Base-by-base conservation (phyloP, 2,888 invertebrate genomes). In the Aradus depressus region DNA sequence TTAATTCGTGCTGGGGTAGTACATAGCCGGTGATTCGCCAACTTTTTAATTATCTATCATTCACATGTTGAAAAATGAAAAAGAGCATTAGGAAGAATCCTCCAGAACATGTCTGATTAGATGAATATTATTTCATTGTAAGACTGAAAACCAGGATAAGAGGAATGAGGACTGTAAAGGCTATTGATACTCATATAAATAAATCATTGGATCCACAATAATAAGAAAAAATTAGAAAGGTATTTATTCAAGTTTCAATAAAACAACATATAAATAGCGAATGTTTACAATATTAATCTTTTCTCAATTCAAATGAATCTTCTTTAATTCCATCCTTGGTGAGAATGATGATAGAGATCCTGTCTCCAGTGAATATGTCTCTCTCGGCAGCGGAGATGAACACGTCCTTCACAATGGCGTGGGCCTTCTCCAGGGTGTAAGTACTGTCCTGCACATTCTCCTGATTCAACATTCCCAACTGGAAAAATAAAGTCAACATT, bases 371-470 rank as follows among this genome's bases (percentile, higher is more conserved):
- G 64, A 92, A 87, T 63, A 96, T 97, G 67, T 99, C 97, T 64
- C 98, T 79, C 67, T 99, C 98, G 1, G 96, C 90, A 3, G 97
- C 97, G 49, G 96, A 91, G 61, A 92, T 91, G 67, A 98, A 99
- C 0, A 90, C 89, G 72, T 99, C 98, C 64, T 91, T 92, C 35
- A 96, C 73, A 26, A 97, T 74, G 4, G 80, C 75, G 10, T 91
- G 67, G 0, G 96, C 96, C 62, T 82, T 82, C 50, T 92, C 92
- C 62, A 79, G 70, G 0, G 83, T 74, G 12, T 95, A 66, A 1
- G 81, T 76, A 1, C 72, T 74, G 38, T 71, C 71, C 2, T 71
- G 72, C 1, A 76, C 76, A 66, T 81, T 81, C 63, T 82, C 79
- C 76, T 85, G 81, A 66, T 97, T 97, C 64, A 87, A 85, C 58